Evolutionary conservation across 1,140 invertebrate species (phyloP), one percentile per base, ranked within the genome.

Genomic region (Drosophila malerkotliana): DNA sequence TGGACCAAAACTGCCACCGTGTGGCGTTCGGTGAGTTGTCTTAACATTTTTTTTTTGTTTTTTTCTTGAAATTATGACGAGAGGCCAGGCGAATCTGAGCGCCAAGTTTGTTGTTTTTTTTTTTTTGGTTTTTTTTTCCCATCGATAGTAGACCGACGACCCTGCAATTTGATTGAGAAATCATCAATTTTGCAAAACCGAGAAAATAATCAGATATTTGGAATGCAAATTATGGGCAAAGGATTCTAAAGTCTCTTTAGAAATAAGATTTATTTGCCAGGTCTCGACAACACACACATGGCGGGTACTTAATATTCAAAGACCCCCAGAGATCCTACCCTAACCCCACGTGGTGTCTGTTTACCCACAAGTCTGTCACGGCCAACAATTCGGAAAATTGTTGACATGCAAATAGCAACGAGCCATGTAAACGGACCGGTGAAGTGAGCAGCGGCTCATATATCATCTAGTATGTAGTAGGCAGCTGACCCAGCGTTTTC

Each of bases 331-430:
- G 12, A 18, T 18, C 3, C 52, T 3, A 4, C 24, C 28, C 6
- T 21, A 18, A 32, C 28, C 74, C 72, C 81, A 84, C 78, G 73
- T 81, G 77, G 68, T 77, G 58, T 73, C 62, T 85, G 79, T 85
- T 85, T 85, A 63, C 73, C 72, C 81, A 80, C 81, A 84, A 83
- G 71, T 52, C 51, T 59, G 82, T 85, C 77, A 84, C 67, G 81
- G 62, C 61, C 21, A 74, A 57, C 76, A 75, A 63, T 59, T 64
- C 55, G 58, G 72, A 77, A 77, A 77, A 62, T 76, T 75, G 77
- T 85, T 81, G 69, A 80, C 82, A 87, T 74, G 73, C 74, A 85
- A 87, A 85, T 87, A 63, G 69, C 81, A 87, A 72, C 74, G 64
- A 85, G 77, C 81, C 81, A 34, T 80, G 77, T 77, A 84, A 80